phyloP scores from a whole-genome alignment of 2,113 vertebrate genomes.

The Trogon surrucura region DNA sequence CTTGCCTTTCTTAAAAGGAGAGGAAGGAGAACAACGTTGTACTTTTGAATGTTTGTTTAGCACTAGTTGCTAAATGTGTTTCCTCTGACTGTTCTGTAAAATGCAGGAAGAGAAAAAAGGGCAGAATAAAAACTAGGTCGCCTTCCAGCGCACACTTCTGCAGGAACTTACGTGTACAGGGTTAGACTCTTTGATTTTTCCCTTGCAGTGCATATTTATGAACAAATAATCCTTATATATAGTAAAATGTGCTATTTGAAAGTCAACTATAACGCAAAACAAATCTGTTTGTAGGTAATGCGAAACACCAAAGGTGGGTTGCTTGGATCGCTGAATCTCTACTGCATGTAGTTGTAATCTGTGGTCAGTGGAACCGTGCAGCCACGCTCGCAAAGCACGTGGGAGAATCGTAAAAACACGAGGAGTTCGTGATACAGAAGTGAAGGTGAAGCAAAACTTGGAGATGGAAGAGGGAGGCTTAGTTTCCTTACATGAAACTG shows the following conservation, averaged over 20 bases:
- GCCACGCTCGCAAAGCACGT: not conserved
- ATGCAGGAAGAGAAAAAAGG: not conserved
- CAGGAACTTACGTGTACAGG: not conserved
- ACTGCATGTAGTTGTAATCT: not conserved
- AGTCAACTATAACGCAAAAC: slow-evolving; percentile 2
- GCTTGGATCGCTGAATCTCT: not conserved
- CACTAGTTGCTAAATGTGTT: not conserved
- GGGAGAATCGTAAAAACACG: not conserved
- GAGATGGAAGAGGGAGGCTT: not conserved
- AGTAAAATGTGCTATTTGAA: not conserved
- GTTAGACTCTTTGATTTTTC: not conserved
- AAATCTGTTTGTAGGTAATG: not conserved
- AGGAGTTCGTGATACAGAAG: not conserved
- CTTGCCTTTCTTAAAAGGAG: not conserved
- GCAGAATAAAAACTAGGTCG: not conserved
- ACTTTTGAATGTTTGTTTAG: not conserved
- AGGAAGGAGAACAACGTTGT: not conserved
- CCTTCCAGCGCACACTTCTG: not conserved
- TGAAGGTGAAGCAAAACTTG: not conserved
- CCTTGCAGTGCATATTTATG: not conserved
- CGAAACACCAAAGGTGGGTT: not conserved
- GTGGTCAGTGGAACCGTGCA: not conserved
- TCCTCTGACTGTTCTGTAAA: not conserved
- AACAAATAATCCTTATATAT: not conserved
- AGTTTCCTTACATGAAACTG: not conserved